Base-by-base conservation (phyloP, 53 echinoderm and acorn worm species). In the Apostichopus leukothele region DNA sequence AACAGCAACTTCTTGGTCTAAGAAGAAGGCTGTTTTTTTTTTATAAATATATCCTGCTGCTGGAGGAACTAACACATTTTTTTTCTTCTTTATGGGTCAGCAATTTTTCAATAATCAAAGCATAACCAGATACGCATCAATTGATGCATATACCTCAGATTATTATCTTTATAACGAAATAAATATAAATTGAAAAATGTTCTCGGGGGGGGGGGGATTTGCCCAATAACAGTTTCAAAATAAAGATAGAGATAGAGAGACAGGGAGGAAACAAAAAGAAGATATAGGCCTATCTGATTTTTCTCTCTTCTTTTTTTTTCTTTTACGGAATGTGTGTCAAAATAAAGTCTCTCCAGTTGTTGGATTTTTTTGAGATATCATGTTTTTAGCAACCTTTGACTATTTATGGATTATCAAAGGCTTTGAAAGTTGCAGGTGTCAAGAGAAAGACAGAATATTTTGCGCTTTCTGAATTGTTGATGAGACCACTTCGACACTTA, bases 61-160 rank as follows among this genome's bases (percentile, higher is more conserved):
- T 63, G 63, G 63, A 63, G 63, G 63, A 63, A 16, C 16, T 63
- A 9, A 63, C 16, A 63, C 63, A 39, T 3, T 39, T 39, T 39
- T 63, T 7, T 13, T 13, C 9, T 51, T 39, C 54, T 79, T 79
- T 79, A 51, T 79, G 79, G 79, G 79, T 79, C 79, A 79, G 79
- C 9, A 79, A 51, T 39, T 79, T 79, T 79, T 39, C 16, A 79
- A 79, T 79, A 79, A 79, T 79, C 51, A 79, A 51, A 79, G 51
- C 9, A 79, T n/a, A 3, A 27, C 22, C 10, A 79, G 79, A 63
- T 16, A 63, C 63, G 63, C 63, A 13, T 63, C 63, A 39, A 39
- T 39, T 39, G 63, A 13, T 63, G 16, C 63, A 63, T 63, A 63
- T 63, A 63, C 63, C 63, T 63, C 63, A 9, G 11, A 63, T 39